Evolutionary conservation across 2,888 invertebrate genomes (phyloP).

Genomic region (Synanthedon vespiformis): DNA sequence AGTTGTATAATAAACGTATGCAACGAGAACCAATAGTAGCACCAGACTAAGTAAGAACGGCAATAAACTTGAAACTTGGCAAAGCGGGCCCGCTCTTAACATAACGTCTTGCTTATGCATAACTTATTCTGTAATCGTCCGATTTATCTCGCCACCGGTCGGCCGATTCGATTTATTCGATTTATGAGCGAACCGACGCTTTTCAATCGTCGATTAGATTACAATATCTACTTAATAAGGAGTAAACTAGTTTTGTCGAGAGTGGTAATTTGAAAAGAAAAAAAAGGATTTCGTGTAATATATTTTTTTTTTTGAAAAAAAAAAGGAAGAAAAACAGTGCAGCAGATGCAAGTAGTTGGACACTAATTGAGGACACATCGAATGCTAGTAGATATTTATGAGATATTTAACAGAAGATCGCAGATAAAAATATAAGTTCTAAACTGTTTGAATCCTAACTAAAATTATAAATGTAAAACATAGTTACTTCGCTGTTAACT

Average conservation of each 20-base stretch:
- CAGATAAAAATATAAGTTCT: no score
- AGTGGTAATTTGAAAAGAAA: no score
- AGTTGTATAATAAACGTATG: background rate
- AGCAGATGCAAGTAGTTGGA: no score
- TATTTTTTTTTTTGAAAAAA: no score
- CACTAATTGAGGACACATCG: no score
- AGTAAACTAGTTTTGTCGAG: background rate
- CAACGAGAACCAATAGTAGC: background rate
- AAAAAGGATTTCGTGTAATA: no score
- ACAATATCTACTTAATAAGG: background rate
- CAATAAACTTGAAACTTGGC: constrained; percentile 19
- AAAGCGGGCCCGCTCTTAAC: constrained; percentile 14
- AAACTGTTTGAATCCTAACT: no score
- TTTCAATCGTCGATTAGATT: background rate
- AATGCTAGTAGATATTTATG: no score
- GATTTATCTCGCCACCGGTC: constrained; percentile 18
- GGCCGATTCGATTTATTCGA: constrained; percentile 4
- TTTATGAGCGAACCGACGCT: background rate
- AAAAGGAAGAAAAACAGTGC: no score
- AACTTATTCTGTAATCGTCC: constrained; percentile 16
- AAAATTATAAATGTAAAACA: no score
- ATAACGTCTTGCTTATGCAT: constrained; percentile 21
- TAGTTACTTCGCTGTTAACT: no score
- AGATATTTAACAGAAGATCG: no score
- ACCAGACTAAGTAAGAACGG: constrained; percentile 4